Percentiles rank a stretch among this genome's conserved stretches.
Conservation (phyloP, 92 coral and sea anemone species). For the Palythoa grandis region DNA sequence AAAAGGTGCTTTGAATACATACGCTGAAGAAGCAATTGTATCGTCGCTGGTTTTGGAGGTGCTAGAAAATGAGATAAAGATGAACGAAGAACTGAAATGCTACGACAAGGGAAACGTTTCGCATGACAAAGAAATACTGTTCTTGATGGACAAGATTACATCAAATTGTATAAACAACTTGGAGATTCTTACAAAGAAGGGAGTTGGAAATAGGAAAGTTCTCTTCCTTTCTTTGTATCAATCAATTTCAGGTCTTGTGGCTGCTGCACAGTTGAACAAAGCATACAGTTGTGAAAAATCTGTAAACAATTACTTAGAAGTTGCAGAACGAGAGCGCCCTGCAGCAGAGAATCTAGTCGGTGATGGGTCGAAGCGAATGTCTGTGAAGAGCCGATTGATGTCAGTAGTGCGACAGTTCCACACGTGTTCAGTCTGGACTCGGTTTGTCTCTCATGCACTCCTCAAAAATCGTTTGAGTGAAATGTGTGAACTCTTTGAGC, state of each 20-base stretch:
- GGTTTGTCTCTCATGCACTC: conserved; percentile 22
- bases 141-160: conserved; percentile 3
- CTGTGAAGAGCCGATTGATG: conserved; percentile 3
- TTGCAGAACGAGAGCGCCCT: not conserved
- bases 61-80: not conserved
- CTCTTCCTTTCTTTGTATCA: conserved; percentile 17
- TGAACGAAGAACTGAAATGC: not conserved
- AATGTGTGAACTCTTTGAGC: conserved; percentile 20
- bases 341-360: not conserved
- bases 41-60: conserved; percentile 13
- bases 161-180: conserved; percentile 16
- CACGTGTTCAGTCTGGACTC: not conserved
- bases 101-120: not conserved
- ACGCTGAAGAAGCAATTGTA: conserved; percentile 12
- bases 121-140: not conserved
- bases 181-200: not conserved
- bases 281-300: not conserved
- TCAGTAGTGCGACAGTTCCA: not conserved
- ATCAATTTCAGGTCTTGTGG: conserved; percentile 20
- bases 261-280: conserved; percentile 5
- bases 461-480: conserved; percentile 21
- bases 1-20: conserved; percentile 28
- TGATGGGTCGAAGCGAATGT: not conserved
- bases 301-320: not conserved
- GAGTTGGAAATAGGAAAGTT: not conserved